Base-by-base conservation (phyloP, 1,140 invertebrate genomes). In the Drosophila setifemur region DNA sequence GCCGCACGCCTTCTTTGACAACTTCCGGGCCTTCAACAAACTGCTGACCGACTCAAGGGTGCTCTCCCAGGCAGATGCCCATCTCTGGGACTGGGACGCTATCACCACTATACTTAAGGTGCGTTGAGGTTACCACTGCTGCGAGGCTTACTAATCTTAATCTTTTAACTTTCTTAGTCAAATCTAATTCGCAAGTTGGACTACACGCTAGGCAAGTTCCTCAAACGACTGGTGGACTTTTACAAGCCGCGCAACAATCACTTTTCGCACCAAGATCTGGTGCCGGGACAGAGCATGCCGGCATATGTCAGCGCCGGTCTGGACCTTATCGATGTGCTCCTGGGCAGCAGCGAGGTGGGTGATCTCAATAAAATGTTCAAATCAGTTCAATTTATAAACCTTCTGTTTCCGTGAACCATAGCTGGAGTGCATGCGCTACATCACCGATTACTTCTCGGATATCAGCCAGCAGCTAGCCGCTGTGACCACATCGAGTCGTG, bases 201-300 rank as follows among this genome's bases (percentile, higher is more conserved):
- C 83, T 94, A 94, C 28, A 94, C 93, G 50, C 93, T 96, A 86
- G 93, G 93, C 40, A 86, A 93, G n/a, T 98, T 98, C 91, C 92
- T 97, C 0, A 94, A 95, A 58, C 93, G 95, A 25, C 92, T 99
- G 2, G 92, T 98, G 0, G 94, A 95, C 61, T 98, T 97, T 89
- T 96, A 95, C 83, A 96, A 95, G 88, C 97, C 97, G 0, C 96
- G 95, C 11, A 95, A 94, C 47, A 96, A 97, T 89, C 94, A 94
- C 45, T 98, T 97, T 91, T 97, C 90, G 91, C 97, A 92, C 76
- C 95, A 90, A 91, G 94, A 90, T 92, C 92, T 88, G 85, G 92
- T 82, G 58, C 92, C 58, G 42, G 82, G 70, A 7, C 92, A 88
- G 90, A 92, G 81, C 50, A 91, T 92, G 11, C 92, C 93, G 7